Percentiles rank a stretch among this genome's conserved stretches.
These are phyloP conservation scores for Byasa hedistus DNA, from an alignment of 2,888 invertebrate species.

Conservation along the genomic window DNA sequence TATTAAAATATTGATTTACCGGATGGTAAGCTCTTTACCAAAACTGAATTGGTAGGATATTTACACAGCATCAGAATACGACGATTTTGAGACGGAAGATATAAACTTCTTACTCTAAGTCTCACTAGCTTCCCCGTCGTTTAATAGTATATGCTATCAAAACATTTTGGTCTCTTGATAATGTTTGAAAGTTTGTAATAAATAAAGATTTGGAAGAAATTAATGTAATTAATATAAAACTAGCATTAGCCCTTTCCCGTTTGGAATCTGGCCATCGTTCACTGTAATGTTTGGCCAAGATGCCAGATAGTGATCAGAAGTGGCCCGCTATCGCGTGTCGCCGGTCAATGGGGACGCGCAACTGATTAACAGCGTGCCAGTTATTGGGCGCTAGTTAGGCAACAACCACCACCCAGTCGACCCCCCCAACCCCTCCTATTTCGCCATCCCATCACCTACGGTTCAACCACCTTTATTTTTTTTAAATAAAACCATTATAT, in stretches of 20 bases:
- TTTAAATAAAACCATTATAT: slow-evolving; percentile 5
- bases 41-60: no score
- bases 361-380: slow-evolving; percentile 33
- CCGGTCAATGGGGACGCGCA: slow-evolving; percentile 25
- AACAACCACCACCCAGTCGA: slow-evolving; percentile 32
- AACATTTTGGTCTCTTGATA: no score
- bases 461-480: slow-evolving; percentile 35
- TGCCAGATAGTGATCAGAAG: slow-evolving; percentile 17
- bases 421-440: no score
- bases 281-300: slow-evolving; percentile 21
- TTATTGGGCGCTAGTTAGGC: slow-evolving; percentile 33
- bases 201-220: not conserved
- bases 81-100: no score
- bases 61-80: no score
- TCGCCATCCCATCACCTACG: slow-evolving; percentile 27
- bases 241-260: not conserved
- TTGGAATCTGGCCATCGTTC: slow-evolving; percentile 5
- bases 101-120: no score
- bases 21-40: no score
- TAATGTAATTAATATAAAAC: not conserved
- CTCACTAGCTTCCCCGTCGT: no score
- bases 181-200: no score
- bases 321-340: slow-evolving; percentile 27
- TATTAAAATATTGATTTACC: no score
- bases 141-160: no score